Percentiles rank a stretch among this genome's conserved stretches.
Conservation (phyloP, 1,140 invertebrate species). For the Pentalonia nigronervosa region DNA sequence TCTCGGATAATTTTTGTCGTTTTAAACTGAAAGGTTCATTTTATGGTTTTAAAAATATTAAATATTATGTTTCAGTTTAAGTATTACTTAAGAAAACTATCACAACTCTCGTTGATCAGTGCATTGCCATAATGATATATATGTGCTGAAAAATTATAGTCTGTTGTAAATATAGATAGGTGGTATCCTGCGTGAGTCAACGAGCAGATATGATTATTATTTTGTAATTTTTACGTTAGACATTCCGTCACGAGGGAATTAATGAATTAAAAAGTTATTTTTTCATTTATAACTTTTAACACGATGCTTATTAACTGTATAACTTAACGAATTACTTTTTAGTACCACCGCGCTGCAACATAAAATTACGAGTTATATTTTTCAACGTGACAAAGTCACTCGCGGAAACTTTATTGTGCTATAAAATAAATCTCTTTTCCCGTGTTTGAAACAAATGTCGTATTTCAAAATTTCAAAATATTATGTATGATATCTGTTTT, state of each 20-base stretch:
- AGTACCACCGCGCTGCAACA: neutral
- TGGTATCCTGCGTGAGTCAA: neutral
- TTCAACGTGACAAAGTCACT: conserved; percentile 1
- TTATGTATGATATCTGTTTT: neutral
- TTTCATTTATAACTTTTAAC: conserved; percentile 9
- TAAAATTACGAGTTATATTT: neutral
- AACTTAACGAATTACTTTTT: conserved; percentile 9
- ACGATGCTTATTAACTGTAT: neutral
- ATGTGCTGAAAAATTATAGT: neutral
- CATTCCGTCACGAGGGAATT: neutral
- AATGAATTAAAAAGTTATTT: conserved; percentile 7
- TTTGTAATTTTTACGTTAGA: neutral
- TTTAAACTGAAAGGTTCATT: no score
- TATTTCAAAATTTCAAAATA: neutral
- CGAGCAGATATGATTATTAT: neutral
- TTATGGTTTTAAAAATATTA: neutral
- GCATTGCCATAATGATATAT: neutral
- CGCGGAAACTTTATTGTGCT: neutral
- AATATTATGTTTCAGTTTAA: neutral
- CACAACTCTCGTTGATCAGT: neutral
- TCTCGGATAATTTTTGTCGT: no score
- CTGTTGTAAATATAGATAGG: neutral
- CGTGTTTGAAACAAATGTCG: neutral
- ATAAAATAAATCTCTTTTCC: neutral
- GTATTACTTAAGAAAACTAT: neutral